phyloP scores from a whole-genome alignment of 2,797 vertebrate species.

The Pangasius macronema region DNA sequence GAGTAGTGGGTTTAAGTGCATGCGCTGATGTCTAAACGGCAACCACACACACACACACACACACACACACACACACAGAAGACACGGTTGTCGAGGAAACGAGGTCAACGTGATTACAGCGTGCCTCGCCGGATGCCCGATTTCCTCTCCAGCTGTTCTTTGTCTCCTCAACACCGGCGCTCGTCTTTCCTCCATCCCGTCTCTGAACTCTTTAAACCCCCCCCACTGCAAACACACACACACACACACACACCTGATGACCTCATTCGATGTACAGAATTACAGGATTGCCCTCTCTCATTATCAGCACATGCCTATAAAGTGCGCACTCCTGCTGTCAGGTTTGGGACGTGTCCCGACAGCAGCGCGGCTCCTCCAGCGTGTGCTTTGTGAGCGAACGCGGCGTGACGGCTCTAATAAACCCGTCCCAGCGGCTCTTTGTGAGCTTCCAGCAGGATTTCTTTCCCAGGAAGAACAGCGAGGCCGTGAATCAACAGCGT shows the following conservation, averaged over 20 bases:
- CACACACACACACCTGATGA: not conserved
- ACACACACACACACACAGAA: not conserved
- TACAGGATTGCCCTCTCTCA: not conserved
- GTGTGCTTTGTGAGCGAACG: not conserved
- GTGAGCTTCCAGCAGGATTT: slow-evolving; percentile 4
- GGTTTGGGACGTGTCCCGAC: slow-evolving; percentile 2
- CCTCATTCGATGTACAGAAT: not conserved
- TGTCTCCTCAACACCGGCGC: not conserved
- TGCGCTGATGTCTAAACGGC: not conserved
- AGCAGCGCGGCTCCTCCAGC: not conserved
- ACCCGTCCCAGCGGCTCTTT: not conserved
- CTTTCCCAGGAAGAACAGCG: slow-evolving; percentile 23
- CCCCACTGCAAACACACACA: not conserved
- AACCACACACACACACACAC: slow-evolving; percentile 2
- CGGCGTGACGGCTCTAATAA: not conserved
- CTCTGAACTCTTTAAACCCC: not conserved
- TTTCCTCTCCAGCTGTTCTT: slow-evolving; percentile 60
- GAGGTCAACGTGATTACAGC: slow-evolving; percentile 63
- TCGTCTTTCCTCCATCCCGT: not conserved
- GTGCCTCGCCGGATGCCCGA: slow-evolving; percentile 47
- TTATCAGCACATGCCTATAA: not conserved
- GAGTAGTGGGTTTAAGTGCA: not conserved
- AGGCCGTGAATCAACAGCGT: slow-evolving; percentile 16
- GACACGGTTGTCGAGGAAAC: slow-evolving; percentile 48
- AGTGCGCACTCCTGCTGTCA: not conserved